Percentiles rank a stretch among this genome's conserved stretches.
phyloP scores from a whole-genome alignment of 2,797 vertebrate species.

The Acanthornis magna region DNA sequence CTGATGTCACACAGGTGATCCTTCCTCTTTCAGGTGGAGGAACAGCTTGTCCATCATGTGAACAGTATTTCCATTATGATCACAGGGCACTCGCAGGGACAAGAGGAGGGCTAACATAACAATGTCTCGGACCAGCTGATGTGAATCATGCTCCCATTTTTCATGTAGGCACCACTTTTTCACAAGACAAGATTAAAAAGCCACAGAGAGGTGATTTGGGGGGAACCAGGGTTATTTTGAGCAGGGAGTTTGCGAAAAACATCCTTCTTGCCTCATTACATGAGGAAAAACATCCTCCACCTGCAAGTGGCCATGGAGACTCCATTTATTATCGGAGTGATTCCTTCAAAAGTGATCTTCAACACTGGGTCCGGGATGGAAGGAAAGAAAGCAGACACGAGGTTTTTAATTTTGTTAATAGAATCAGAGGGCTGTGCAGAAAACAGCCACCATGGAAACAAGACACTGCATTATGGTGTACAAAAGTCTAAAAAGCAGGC shows the following conservation, averaged over 20 bases:
- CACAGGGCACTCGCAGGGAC: not conserved
- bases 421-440: not conserved
- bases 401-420: not conserved
- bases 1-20: accelerated
- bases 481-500: not conserved
- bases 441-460: not conserved
- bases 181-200: not conserved
- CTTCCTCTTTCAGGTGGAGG: not conserved
- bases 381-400: not conserved
- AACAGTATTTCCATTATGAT: not conserved
- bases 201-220: not conserved
- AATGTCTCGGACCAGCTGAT: not conserved
- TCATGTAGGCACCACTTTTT: not conserved
- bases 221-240: not conserved
- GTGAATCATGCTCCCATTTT: not conserved
- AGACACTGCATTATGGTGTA: not conserved
- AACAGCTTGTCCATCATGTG: not conserved
- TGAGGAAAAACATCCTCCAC: no score
- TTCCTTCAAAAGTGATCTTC: not conserved
- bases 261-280: not conserved
- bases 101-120: not conserved
- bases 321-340: not conserved
- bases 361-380: not conserved
- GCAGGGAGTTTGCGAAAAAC: not conserved
- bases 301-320: not conserved